Percentiles rank a stretch among this genome's conserved stretches.
Evolutionary conservation across 2,888 invertebrate species (phyloP).

Genomic region (Mimachlamys varia): DNA sequence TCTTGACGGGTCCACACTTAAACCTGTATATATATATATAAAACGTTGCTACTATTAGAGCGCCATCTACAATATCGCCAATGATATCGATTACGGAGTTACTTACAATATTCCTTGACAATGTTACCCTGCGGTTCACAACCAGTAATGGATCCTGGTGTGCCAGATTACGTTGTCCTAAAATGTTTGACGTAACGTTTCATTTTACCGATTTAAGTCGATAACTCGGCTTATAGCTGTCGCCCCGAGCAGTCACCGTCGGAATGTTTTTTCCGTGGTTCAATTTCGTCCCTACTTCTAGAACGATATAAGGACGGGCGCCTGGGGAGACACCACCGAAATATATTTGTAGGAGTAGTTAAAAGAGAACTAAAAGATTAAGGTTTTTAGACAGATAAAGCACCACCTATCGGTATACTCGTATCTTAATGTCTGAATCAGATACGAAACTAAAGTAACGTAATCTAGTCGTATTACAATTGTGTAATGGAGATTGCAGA

Average conservation of each 20-base stretch:
- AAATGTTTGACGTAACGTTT: background rate
- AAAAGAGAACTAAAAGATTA: no score
- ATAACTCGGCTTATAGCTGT: background rate
- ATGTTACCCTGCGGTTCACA: background rate
- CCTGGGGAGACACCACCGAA: no score
- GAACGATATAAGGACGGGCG: no score
- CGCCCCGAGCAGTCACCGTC: background rate
- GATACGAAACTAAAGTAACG: background rate
- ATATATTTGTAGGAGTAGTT: no score
- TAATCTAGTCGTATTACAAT: background rate
- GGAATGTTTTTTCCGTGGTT: no score
- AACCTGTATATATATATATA: background rate
- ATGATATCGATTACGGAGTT: background rate
- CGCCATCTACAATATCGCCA: background rate
- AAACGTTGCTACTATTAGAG: background rate
- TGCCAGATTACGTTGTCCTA: background rate
- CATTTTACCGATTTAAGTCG: background rate
- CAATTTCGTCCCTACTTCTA: no score
- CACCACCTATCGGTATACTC: background rate
- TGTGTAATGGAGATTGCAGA: background rate
- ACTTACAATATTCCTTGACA: background rate
- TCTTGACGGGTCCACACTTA: background rate
- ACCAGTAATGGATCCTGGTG: background rate
- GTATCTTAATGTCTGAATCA: background rate
- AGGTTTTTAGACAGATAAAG: background rate